Conservation (phyloP, 2,888 invertebrate species). For the Bellardia pandia region DNA sequence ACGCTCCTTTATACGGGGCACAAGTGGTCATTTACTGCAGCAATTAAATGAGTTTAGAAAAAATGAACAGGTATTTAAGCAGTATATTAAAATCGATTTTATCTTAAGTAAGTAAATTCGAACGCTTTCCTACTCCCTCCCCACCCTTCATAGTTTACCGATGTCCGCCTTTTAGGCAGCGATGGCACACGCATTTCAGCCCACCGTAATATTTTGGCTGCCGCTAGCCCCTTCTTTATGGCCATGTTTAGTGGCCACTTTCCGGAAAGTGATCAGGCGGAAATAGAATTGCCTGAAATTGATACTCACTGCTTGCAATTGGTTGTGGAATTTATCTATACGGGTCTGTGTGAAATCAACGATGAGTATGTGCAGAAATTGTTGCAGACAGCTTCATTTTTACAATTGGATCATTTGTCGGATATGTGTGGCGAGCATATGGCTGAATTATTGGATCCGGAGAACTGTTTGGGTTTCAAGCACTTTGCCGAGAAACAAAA, state of each 20-base stretch:
- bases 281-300: slow-evolving; percentile 76
- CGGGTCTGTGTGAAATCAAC: slow-evolving; percentile 75
- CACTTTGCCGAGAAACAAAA: slow-evolving; percentile 77
- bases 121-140: too few relatives aligned
- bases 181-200: slow-evolving; percentile 74
- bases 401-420: slow-evolving; percentile 76
- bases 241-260: slow-evolving; percentile 78
- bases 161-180: slow-evolving; percentile 74
- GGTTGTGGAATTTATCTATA: slow-evolving; percentile 77
- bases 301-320: slow-evolving; percentile 74
- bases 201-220: slow-evolving; percentile 77
- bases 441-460: slow-evolving; percentile 73
- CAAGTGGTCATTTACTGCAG: slow-evolving; percentile 69
- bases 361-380: slow-evolving; percentile 75
- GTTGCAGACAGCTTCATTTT: slow-evolving; percentile 75
- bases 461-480: slow-evolving; percentile 77
- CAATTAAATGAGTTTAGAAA: slow-evolving; percentile 74
- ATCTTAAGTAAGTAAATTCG: too few relatives aligned
- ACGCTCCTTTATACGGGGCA: slow-evolving; percentile 67
- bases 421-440: slow-evolving; percentile 76
- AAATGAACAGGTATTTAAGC: slow-evolving; percentile 69
- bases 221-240: slow-evolving; percentile 77
- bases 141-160: slow-evolving; percentile 73
- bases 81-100: slow-evolving; percentile 27
- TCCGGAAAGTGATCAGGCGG: slow-evolving; percentile 75